These are phyloP conservation scores for Mythimna vitellina DNA, from an alignment of 2,888 invertebrate genomes.

Conservation along the genomic window DNA sequence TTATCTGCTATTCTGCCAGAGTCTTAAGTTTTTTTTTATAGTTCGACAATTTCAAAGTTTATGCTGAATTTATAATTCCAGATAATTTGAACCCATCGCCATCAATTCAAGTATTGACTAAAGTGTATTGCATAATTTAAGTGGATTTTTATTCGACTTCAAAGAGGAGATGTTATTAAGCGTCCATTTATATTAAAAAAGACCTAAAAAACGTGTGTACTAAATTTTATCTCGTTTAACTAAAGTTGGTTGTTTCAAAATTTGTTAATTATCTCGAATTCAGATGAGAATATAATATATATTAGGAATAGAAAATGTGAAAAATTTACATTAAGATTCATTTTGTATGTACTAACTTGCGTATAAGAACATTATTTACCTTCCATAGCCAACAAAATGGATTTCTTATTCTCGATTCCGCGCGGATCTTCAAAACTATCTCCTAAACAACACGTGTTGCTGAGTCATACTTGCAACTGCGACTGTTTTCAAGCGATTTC, in stretches of 20 bases:
- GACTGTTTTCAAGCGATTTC: conserved; percentile 47
- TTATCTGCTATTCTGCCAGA: conserved; percentile 2
- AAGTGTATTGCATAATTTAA: no score
- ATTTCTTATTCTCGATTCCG: background rate
- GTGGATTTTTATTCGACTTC: no score
- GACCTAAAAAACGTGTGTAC: no score
- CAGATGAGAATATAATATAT: no score
- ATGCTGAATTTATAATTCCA: no score
- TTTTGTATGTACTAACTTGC: background rate
- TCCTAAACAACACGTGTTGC: conserved; percentile 19
- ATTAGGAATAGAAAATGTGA: background rate
- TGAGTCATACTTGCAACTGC: conserved; percentile 39
- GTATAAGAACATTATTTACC: background rate
- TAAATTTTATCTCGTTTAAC: no score
- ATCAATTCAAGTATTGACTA: no score
- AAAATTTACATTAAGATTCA: background rate
- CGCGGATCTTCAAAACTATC: conserved; percentile 9
- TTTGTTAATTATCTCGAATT: no score
- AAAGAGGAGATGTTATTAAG: no score
- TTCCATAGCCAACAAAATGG: background rate
- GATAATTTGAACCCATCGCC: no score
- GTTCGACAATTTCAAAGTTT: background rate
- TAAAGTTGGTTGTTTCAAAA: no score
- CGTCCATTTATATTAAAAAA: no score
- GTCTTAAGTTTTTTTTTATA: conserved; percentile 5